Percentiles rank a stretch among this genome's conserved stretches.
Conservation (phyloP, 2,888 invertebrate species). For the Leucozona laternaria region DNA sequence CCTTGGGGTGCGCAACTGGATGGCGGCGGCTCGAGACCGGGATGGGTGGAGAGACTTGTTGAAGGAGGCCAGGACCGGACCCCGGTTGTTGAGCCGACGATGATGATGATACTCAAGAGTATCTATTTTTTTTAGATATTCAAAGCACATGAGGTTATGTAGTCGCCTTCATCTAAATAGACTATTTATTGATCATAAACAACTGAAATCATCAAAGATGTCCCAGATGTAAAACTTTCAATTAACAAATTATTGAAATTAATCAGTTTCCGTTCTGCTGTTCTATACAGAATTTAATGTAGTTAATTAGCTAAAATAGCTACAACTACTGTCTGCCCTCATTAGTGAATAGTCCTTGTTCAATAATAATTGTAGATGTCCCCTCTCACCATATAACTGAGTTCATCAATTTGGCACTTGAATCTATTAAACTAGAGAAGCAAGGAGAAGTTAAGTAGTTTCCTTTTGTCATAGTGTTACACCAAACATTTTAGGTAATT, state of each 20-base stretch:
- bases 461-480: slow-evolving; percentile 28
- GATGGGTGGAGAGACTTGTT: too few relatives aligned
- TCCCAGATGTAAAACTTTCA: background rate
- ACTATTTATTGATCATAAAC: too few relatives aligned
- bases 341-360: slow-evolving; percentile 1
- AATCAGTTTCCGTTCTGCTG: background rate
- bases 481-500: slow-evolving; percentile 13
- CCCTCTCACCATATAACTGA: slow-evolving; percentile 16
- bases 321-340: background rate
- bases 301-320: slow-evolving; percentile 34
- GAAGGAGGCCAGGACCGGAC: too few relatives aligned
- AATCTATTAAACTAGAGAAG: background rate
- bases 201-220: too few relatives aligned
- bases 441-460: slow-evolving; percentile 10
- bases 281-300: slow-evolving; percentile 4
- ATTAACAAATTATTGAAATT: background rate
- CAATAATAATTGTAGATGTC: slow-evolving; percentile 30
- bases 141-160: too few relatives aligned
- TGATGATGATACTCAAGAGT: too few relatives aligned
- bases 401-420: slow-evolving; percentile 40
- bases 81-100: too few relatives aligned
- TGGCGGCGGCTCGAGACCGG: too few relatives aligned
- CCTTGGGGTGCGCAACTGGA: too few relatives aligned
- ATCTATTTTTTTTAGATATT: too few relatives aligned
- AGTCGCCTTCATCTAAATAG: too few relatives aligned